Evolutionary conservation across 2,888 invertebrate species (phyloP).

Genomic region (Lacanobia wlatinum): DNA sequence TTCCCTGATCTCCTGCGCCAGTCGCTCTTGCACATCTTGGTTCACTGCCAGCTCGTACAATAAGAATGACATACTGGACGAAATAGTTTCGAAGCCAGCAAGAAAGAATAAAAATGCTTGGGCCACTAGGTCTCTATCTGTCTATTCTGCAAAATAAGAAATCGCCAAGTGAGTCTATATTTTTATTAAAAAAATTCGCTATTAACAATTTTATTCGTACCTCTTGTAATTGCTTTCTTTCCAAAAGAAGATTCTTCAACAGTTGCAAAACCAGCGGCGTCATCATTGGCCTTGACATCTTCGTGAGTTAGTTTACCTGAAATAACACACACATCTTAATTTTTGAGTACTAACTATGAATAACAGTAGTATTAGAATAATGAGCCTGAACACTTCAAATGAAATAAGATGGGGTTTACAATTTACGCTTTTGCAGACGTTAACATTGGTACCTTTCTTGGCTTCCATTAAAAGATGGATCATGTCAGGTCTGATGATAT

Average conservation of each 20-base stretch:
- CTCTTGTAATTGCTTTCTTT: conserved; percentile 72
- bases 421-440: neutral
- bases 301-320: conserved; percentile 71
- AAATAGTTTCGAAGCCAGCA: conserved; percentile 77
- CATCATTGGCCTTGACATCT: conserved; percentile 66
- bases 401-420: neutral
- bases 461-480: conserved; percentile 78
- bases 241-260: conserved; percentile 83
- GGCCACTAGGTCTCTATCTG: conserved; percentile 73
- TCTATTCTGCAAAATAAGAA: conserved; percentile 67
- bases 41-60: conserved; percentile 77
- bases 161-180: neutral
- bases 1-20: conserved; percentile 74
- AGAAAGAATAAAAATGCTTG: conserved; percentile 78
- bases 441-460: conserved; percentile 77
- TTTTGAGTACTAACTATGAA: no score
- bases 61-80: conserved; percentile 74
- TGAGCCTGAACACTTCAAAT: neutral
- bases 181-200: no score
- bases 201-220: conserved; percentile 56
- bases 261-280: conserved; percentile 81
- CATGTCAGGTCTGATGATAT: conserved; percentile 88
- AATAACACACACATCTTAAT: neutral
- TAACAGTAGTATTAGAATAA: no score
- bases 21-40: conserved; percentile 75